Base-by-base conservation (phyloP, 2,888 invertebrate genomes). In the Eulithis testata region DNA sequence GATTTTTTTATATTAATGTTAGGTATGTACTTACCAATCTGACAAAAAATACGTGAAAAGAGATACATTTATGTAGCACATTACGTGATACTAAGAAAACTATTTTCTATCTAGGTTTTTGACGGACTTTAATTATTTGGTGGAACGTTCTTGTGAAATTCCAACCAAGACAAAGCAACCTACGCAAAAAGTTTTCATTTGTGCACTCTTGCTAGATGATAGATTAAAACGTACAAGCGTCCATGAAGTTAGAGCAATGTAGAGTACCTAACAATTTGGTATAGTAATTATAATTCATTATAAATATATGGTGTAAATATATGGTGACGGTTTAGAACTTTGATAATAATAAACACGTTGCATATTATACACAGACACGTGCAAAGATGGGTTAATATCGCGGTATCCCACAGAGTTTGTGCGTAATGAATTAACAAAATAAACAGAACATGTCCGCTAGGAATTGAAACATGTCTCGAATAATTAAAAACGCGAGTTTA, bases 381-480 rank as follows among this genome's bases (percentile, higher is more conserved):
- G 68, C 63, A 68, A 66, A 68, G 63, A 65, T 67, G 72, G 63
- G 76, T 77, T 76, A 77, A 76, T 78, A 80, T 77, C 71, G 76
- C 70, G 74, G 76, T 71, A 75, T 73, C 80, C 76, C 73, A 74
- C 75, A 63, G 77, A 62, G 81, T 61, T 65, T 44, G 52, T 63
- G 75, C 70, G 72, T 75, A 75, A 79, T 79, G 76, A 78, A 80
- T 74, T 63, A 68, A 72, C 67, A 64, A 73, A 75, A 60, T 65
- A 31, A 66, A 61, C 65, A 53, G 37, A 45, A 63, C 45, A 64
- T 64, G 54, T 45, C 54, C 27, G 50, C 27, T 27, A 62, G 45
- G 49, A 61, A 59, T 59, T 64, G 59, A 64, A 64, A 55, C 53
- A 64, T 59, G 54, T 54, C 43, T 59, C 43, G n/a, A 31, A 52